Evolutionary conservation across 2,888 invertebrate species (phyloP).

Genomic region (Fragum whitleyi): DNA sequence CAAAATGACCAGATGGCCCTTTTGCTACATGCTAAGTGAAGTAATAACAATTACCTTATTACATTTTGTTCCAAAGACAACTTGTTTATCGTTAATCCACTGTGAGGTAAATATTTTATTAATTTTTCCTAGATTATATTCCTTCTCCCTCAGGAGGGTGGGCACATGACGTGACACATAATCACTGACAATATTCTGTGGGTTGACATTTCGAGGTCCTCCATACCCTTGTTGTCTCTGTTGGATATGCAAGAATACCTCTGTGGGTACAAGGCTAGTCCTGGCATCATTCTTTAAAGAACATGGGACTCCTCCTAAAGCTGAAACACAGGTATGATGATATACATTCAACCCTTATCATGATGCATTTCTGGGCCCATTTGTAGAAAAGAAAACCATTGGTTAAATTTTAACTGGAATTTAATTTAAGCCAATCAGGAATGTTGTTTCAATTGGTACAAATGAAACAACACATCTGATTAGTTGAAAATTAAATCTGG

Average conservation of each 20-base stretch:
- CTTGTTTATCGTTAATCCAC: slow-evolving; percentile 97
- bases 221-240: slow-evolving; percentile 42
- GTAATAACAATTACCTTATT: slow-evolving; percentile 96
- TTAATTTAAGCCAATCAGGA: no score
- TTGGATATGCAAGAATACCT: slow-evolving; percentile 55
- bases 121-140: slow-evolving; percentile 79
- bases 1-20: no score
- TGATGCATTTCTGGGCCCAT: no score
- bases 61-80: slow-evolving; percentile 98
- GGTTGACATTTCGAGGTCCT: not conserved
- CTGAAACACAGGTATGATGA: slow-evolving; percentile 17
- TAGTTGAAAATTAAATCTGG: no score
- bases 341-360: no score
- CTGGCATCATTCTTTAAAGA: not conserved
- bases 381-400: no score
- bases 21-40: no score
- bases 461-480: no score
- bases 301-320: slow-evolving; percentile 8
- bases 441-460: no score
- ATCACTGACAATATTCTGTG: slow-evolving; percentile 58
- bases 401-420: no score
- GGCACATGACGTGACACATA: slow-evolving; percentile 79
- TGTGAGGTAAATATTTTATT: slow-evolving; percentile 94
- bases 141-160: slow-evolving; percentile 76
- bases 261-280: slow-evolving; percentile 14